Percentiles rank a stretch among this genome's conserved stretches.
These are phyloP conservation scores for Grapholita molesta DNA, from an alignment of 1,140 invertebrate genomes.

Conservation along the genomic window DNA sequence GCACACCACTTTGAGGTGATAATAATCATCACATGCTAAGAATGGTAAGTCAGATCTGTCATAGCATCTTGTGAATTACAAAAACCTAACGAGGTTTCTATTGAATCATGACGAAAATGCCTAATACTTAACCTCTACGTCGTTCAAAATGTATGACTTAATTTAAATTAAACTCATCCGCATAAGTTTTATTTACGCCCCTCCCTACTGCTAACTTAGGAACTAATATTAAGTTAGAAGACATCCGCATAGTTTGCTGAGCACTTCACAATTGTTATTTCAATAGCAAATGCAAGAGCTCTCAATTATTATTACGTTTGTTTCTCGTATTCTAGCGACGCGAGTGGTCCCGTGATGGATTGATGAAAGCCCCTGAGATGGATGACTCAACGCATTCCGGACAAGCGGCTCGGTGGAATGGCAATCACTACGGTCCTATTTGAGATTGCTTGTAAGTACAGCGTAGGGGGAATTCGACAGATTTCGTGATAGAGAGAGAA, in stretches of 20 bases:
- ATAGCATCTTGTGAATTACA: too few relatives aligned
- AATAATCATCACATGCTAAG: too few relatives aligned
- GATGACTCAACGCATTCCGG: constrained; percentile 48
- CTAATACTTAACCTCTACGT: too few relatives aligned
- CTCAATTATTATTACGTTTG: constrained; percentile 14
- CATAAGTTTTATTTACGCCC: too few relatives aligned
- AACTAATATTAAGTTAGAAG: neutral
- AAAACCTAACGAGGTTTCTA: too few relatives aligned
- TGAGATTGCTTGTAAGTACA: constrained; percentile 26
- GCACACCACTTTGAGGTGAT: too few relatives aligned
- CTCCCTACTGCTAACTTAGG: too few relatives aligned
- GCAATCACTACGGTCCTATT: constrained; percentile 40
- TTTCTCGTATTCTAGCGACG: constrained; percentile 19
- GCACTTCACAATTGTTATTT: neutral
- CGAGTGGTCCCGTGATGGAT: constrained; percentile 36
- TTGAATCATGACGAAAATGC: too few relatives aligned
- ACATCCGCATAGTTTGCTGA: neutral
- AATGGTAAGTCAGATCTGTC: too few relatives aligned
- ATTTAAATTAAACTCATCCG: too few relatives aligned
- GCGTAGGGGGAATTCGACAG: constrained; percentile 18
- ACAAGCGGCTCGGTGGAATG: constrained; percentile 28
- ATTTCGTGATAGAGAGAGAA: constrained; percentile 1
- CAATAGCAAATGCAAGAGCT: neutral
- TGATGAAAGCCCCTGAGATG: constrained; percentile 48
- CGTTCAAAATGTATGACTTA: too few relatives aligned